These are phyloP conservation scores for Acropora tenuis DNA, from an alignment of 64 coral and sea anemone genomes.

Conservation along the genomic window DNA sequence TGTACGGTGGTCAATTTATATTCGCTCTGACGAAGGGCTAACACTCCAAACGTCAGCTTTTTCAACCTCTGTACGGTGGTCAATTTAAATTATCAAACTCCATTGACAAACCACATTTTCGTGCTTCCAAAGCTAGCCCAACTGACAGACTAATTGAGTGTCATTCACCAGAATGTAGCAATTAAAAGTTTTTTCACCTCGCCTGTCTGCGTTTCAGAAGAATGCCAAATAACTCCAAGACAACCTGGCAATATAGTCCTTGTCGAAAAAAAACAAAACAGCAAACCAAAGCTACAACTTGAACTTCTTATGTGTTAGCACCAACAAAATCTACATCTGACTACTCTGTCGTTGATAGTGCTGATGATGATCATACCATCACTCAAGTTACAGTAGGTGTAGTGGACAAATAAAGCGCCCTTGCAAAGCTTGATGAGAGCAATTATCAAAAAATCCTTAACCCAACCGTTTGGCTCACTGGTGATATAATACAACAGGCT, in stretches of 20 bases:
- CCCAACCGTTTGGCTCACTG: background rate
- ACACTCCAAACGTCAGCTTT: too few relatives aligned
- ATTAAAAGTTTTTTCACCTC: background rate
- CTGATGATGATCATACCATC: background rate
- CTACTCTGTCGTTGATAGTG: background rate
- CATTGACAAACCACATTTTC: background rate
- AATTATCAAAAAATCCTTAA: background rate
- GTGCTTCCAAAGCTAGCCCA: background rate
- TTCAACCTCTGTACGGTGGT: too few relatives aligned
- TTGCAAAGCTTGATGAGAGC: background rate
- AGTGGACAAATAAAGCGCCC: background rate
- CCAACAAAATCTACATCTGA: background rate
- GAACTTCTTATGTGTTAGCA: background rate
- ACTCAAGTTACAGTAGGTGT: background rate
- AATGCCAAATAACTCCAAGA: background rate
- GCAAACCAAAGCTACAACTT: background rate
- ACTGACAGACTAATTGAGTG: background rate
- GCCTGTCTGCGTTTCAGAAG: background rate
- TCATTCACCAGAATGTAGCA: background rate
- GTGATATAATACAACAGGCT: background rate
- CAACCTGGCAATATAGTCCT: background rate
- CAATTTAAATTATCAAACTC: too few relatives aligned
- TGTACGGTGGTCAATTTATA: too few relatives aligned
- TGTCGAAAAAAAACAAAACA: background rate
- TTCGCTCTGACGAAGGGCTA: too few relatives aligned